These are phyloP conservation scores for Pristionchus arcanus DNA, from an alignment of 2,888 invertebrate species.

Conservation along the genomic window DNA sequence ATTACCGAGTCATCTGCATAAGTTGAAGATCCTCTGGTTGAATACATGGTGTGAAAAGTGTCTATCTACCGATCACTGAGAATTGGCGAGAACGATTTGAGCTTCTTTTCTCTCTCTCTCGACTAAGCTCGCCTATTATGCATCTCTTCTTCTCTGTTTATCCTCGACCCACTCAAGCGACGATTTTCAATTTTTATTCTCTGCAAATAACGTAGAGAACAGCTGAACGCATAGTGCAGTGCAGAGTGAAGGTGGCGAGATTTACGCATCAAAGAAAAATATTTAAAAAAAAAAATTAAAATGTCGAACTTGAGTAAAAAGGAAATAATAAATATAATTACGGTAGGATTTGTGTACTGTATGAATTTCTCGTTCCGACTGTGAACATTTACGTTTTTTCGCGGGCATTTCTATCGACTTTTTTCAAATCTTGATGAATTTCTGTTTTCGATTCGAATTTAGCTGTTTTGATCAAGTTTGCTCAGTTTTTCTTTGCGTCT, in stretches of 20 bases:
- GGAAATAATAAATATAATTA: neutral
- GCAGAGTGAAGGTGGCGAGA: neutral
- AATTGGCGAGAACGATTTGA: conserved; percentile 10
- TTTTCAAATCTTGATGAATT: neutral
- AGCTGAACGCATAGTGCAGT: neutral
- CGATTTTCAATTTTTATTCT: conserved; percentile 35
- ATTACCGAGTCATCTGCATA: neutral
- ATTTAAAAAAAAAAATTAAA: neutral
- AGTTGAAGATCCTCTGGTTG: neutral
- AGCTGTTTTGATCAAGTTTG: neutral
- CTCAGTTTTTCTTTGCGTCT: neutral
- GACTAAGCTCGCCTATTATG: conserved; percentile 36
- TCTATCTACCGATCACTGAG: neutral
- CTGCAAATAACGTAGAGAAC: conserved; percentile 21
- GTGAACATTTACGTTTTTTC: neutral
- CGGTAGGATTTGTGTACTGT: neutral
- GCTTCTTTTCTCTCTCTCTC: conserved; percentile 27
- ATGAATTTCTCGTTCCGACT: neutral
- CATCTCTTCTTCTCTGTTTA: conserved; percentile 52
- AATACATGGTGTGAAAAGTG: neutral
- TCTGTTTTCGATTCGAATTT: neutral
- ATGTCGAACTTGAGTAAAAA: neutral
- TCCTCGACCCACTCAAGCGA: conserved; percentile 38
- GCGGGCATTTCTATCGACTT: neutral
- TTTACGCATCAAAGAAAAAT: neutral